A percentile compares a stretch with the other conserved stretches of the same genome.
phyloP scores from a whole-genome alignment of 53 echinoderm and acorn worm genomes.

The Actinopyga echinites region DNA sequence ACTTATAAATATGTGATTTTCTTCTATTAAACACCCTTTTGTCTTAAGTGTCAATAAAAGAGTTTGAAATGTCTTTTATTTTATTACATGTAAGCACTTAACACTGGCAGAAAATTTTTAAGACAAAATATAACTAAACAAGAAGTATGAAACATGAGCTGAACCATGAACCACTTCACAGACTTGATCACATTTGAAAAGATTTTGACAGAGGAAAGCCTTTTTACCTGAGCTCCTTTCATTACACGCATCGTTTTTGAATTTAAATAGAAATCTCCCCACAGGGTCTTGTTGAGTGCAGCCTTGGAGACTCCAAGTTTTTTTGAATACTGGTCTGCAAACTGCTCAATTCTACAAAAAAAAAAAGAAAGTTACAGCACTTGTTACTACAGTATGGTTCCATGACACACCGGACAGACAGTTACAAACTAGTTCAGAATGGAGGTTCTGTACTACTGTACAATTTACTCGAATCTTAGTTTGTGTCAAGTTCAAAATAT shows the following conservation, averaged over 20 bases:
- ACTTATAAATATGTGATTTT: background rate
- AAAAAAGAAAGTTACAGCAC: background rate
- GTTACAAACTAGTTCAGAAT: background rate
- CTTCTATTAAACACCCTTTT: background rate
- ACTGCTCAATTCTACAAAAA: slow-evolving; percentile 77
- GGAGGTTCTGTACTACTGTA: too few relatives aligned
- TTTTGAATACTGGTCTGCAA: slow-evolving; percentile 87
- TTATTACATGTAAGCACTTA: too few relatives aligned
- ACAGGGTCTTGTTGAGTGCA: slow-evolving; percentile 76
- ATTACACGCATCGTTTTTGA: slow-evolving; percentile 86
- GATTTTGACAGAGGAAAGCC: too few relatives aligned
- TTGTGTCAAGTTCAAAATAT: too few relatives aligned
- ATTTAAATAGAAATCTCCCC: slow-evolving; percentile 94
- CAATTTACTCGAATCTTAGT: too few relatives aligned
- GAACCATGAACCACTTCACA: too few relatives aligned
- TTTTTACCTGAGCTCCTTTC: slow-evolving; percentile 93
- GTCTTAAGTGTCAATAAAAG: background rate
- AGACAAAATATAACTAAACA: too few relatives aligned
- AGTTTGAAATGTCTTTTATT: too few relatives aligned
- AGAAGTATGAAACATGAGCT: too few relatives aligned
- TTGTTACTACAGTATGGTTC: too few relatives aligned
- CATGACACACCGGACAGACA: background rate
- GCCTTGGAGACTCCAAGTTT: slow-evolving; percentile 78
- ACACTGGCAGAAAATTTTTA: too few relatives aligned
- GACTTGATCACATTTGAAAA: too few relatives aligned